Conservation (phyloP, 2,113 vertebrate species). For the Eulemur macaco region DNA sequence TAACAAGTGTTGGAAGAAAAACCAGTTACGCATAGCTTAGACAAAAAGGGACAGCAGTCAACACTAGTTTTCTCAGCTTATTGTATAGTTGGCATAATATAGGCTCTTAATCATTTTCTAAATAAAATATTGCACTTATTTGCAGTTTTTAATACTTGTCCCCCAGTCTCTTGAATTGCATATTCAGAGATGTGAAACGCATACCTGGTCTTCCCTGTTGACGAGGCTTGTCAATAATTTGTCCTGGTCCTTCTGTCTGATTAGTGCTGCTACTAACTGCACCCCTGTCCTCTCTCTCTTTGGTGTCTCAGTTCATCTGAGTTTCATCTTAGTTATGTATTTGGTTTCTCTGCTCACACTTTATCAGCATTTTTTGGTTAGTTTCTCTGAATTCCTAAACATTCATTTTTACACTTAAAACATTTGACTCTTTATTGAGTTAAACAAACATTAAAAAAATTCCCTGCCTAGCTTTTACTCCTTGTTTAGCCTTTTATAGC, state of each 20-base stretch:
- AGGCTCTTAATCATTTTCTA: background rate
- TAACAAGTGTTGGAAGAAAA: background rate
- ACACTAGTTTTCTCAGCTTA: background rate
- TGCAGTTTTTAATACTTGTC: background rate
- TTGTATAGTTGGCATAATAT: background rate
- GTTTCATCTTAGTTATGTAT: background rate
- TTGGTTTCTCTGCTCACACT: background rate
- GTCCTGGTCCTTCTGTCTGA: no score
- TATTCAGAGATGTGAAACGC: background rate
- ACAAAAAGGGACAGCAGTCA: background rate
- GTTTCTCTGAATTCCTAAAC: background rate
- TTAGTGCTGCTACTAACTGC: fast-evolving
- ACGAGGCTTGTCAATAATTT: fast-evolving
- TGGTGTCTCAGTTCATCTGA: background rate
- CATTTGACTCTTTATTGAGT: background rate
- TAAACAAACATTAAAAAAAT: background rate
- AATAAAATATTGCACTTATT: background rate
- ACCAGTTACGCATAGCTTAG: background rate
- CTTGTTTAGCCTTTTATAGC: background rate
- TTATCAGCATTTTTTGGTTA: background rate
- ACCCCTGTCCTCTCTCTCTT: background rate
- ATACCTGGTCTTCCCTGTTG: background rate
- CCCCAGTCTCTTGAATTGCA: no score
- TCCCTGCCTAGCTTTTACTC: background rate
- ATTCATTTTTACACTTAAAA: background rate